Percentiles rank a stretch among this genome's conserved stretches.
These are phyloP conservation scores for Vandiemenella viatica DNA, from an alignment of 2,888 invertebrate genomes.

Conservation along the genomic window DNA sequence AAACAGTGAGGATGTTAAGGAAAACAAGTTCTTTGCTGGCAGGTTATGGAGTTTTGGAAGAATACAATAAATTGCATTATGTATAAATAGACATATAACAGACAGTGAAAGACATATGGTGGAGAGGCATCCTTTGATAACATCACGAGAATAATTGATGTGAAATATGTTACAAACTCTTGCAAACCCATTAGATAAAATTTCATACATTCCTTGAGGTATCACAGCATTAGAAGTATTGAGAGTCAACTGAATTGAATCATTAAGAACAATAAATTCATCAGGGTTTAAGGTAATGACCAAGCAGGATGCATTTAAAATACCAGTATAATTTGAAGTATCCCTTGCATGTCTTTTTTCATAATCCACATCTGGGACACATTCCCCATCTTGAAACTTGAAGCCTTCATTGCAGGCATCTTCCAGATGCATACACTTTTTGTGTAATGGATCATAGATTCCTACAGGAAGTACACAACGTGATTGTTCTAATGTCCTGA, in stretches of 20 bases:
- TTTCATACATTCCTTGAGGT: not conserved
- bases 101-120: conserved; percentile 25
- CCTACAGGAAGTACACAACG: conserved; percentile 13
- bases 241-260: not conserved
- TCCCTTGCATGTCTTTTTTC: not conserved
- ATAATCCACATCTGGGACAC: not conserved
- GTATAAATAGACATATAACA: conserved; percentile 23
- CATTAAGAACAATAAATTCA: not conserved
- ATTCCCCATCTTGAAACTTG: not conserved
- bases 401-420: conserved; percentile 15
- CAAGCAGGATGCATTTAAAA: not conserved
- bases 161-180: not conserved
- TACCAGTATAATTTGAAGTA: not conserved
- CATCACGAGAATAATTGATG: not conserved
- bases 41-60: conserved; percentile 26
- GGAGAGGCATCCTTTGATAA: conserved; percentile 21
- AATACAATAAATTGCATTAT: conserved; percentile 24
- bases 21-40: conserved; percentile 28
- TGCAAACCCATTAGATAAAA: not conserved
- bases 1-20: conserved; percentile 26
- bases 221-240: not conserved
- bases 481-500: too few relatives aligned
- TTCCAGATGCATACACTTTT: conserved; percentile 17
- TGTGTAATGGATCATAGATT: conserved; percentile 22
- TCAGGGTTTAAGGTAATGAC: not conserved